Evolutionary conservation across 2,113 vertebrate species (phyloP), one percentile per base, ranked within the genome.

Genomic region (Phycodurus eques): DNA sequence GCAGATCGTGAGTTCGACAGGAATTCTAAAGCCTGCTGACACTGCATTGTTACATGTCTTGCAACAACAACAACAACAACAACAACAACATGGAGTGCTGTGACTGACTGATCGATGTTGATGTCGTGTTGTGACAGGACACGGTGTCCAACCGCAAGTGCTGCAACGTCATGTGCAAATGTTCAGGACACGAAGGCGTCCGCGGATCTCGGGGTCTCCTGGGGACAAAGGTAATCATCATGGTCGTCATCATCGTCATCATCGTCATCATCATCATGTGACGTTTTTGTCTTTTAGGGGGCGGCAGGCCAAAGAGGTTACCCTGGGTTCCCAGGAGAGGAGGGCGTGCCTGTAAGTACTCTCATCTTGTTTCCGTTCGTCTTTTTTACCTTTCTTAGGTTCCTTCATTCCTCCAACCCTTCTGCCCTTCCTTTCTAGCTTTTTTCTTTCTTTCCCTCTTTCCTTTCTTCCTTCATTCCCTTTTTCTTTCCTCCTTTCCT

Each of bases 261-360:
- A 8, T 17, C 54, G 4, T 11, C 54, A 5, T 8, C 54, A 9
- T 22, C 31, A 3, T 69, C 49, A n/a, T 61, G 31, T 61, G n/a
- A 14, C 65, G 51, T 75, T 69, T 80, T 78, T 61, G 1, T 44
- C 80, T 22, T 49, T 76, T 85, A 98, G 96, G 96, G 95, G 10
- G 5, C 7, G 0, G 4, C 20, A 0, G 95, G 96, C 74, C 77
- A 63, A 61, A 87, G 47, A 12, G 96, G 95, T 31, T 78, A 83
- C 71, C 80, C 82, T 8, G 96, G 95, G 0, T 91, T 94, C 85
- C 93, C 93, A 6, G 96, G 95, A 79, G 94, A 96, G 4, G 95
- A 97, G 82, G 95, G 96, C 62, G 74, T 76, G 7, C 53, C 74
- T 44, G 95, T 97, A 85, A 94, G 95, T 93, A 71, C 7, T 11